Percentiles rank a stretch among this genome's conserved stretches.
Conservation (phyloP, 2,888 invertebrate species). For the Embidobia sp. region DNA sequence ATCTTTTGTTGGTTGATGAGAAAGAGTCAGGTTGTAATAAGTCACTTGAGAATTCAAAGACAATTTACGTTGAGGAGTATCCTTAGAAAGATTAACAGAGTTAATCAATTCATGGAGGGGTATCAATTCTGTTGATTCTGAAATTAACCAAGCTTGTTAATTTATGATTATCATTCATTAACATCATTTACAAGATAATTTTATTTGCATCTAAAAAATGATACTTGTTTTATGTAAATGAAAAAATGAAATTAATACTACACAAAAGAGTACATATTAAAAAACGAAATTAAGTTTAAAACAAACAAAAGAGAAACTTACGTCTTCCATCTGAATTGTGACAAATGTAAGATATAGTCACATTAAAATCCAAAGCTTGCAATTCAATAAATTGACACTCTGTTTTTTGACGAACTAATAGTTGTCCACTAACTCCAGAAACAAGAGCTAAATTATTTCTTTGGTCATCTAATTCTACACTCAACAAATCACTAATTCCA, state of each 20-base stretch:
- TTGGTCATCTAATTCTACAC: conserved; percentile 76
- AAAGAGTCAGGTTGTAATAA: conserved; percentile 31
- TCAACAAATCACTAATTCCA: conserved; percentile 86
- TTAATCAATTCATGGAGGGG: conserved; percentile 81
- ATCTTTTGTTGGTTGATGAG: conserved; percentile 59
- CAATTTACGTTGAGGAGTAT: conserved; percentile 40
- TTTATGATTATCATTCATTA: too few relatives aligned
- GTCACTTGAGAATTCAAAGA: conserved; percentile 37
- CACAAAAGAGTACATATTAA: too few relatives aligned
- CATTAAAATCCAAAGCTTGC: conserved; percentile 69
- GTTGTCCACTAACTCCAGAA: conserved; percentile 87
- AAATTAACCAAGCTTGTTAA: conserved; percentile 55
- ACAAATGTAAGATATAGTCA: conserved; percentile 73
- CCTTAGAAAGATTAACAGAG: conserved; percentile 78
- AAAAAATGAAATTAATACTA: too few relatives aligned
- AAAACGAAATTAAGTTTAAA: too few relatives aligned
- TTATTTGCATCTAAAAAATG: too few relatives aligned
- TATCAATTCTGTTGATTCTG: conserved; percentile 83
- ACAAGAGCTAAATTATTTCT: conserved; percentile 85
- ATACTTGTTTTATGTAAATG: too few relatives aligned
- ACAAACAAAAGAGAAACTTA: too few relatives aligned
- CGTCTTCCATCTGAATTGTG: conserved; percentile 69
- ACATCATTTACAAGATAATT: too few relatives aligned
- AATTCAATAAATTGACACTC: conserved; percentile 70
- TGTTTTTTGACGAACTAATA: conserved; percentile 82